Conservation (phyloP, 1,140 invertebrate species). For the Marisa cornuarietis region DNA sequence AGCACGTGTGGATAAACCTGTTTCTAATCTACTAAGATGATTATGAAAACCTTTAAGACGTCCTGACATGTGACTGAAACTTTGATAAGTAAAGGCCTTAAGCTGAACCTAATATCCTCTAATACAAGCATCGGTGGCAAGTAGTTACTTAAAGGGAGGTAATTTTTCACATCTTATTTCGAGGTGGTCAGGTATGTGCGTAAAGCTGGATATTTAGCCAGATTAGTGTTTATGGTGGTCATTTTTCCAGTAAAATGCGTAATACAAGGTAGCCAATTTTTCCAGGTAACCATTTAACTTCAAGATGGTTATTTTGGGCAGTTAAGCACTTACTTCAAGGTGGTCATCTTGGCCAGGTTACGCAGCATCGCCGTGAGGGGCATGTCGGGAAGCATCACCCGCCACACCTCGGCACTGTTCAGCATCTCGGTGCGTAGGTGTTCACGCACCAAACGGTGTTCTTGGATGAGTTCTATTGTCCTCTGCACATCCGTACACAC, state of each 20-base stretch:
- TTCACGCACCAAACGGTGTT: slow-evolving; percentile 71
- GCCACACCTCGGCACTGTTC: slow-evolving; percentile 75
- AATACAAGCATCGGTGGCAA: too few relatives aligned
- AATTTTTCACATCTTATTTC: background rate
- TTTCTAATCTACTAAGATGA: too few relatives aligned
- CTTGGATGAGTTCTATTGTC: slow-evolving; percentile 68
- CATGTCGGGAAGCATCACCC: slow-evolving; percentile 72
- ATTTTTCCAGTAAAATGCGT: background rate
- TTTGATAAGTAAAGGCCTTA: too few relatives aligned
- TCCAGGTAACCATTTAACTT: too few relatives aligned
- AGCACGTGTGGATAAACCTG: too few relatives aligned
- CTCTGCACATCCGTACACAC: slow-evolving; percentile 70
- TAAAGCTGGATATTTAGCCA: background rate
- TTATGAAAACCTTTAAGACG: too few relatives aligned
- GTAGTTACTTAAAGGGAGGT: background rate
- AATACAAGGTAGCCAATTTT: background rate
- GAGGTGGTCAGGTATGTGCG: background rate
- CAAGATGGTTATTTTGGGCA: background rate
- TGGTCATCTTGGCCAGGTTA: slow-evolving; percentile 75
- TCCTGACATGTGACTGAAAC: too few relatives aligned
- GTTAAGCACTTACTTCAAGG: slow-evolving; percentile 70
- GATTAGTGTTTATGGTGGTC: background rate
- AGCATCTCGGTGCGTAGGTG: slow-evolving; percentile 75
- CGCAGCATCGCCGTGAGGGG: slow-evolving; percentile 70
- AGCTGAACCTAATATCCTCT: too few relatives aligned